Base-by-base conservation (phyloP, 2,888 invertebrate genomes). In the Lasioglossum zephyrum region DNA sequence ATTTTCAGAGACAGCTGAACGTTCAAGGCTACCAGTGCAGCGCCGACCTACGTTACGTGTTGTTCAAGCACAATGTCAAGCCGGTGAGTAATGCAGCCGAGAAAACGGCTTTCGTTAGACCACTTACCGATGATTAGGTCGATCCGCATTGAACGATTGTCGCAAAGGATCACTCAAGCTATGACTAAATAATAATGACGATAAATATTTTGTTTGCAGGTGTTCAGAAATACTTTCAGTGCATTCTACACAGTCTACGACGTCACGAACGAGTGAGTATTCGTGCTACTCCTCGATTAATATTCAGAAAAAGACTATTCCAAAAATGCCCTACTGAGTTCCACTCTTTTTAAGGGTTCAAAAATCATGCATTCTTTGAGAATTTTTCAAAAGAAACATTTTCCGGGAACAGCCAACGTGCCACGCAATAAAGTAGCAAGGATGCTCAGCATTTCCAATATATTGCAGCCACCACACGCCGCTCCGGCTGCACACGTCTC, bases 241-340 rank as follows among this genome's bases (percentile, higher is more conserved):
- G 98, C 98, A 93, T 97, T 97, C 95, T 98, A 98, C 96, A 98
- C 98, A 92, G 97, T 98, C 95, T 98, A 98, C 96, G 98, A 98
- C 96, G 98, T 98, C 95, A 97, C 97, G 94, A 98, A 98, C 96
- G 98, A 98, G 98, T 98, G 95, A 97, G 97, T 97, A 73, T 8
- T 70, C 39, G 22, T 4, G 57, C 57, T n/a, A n/a, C 22, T 57
- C 4, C n/a, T n/a, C 57, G 9, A 4, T 57, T 4, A 57, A n/a
- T n/a, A n/a, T 57, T n/a, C n/a, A 11, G 22, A n/a, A 9, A n/a
- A 53, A 9, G 1, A 53, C 3, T n/a, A 9, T 9, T n/a, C 3
- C 2, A 49, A 18, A 49, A 2, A 18, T 18, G 22, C 22, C 2
- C 22, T 53, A 53, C 3, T 0, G 4, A 9, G n/a, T n/a, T 53